Conservation (phyloP, 2,113 vertebrate genomes). For the Tyto alba region DNA sequence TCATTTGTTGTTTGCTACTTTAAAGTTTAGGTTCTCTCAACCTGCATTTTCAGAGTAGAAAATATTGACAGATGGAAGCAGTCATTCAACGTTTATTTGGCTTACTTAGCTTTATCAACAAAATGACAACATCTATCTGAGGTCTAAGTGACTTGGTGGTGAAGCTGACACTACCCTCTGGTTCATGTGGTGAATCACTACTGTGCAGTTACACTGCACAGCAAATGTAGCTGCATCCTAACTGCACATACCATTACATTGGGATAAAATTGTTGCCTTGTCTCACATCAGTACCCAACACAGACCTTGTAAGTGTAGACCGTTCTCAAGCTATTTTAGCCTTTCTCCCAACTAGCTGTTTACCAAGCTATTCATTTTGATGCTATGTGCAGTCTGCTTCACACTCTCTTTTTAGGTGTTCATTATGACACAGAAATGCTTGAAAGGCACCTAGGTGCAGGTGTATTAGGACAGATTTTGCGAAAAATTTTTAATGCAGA, state of each 20-base stretch:
- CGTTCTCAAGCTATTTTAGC: background rate
- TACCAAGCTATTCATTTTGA: background rate
- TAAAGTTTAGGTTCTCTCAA: background rate
- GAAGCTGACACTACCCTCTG: background rate
- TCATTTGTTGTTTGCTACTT: background rate
- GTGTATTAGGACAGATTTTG: background rate
- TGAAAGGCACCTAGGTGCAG: background rate
- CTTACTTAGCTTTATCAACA: background rate
- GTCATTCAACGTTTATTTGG: background rate
- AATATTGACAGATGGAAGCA: background rate
- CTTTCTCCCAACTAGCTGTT: background rate
- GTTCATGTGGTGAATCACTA: background rate
- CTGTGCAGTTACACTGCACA: background rate
- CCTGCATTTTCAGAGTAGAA: background rate
- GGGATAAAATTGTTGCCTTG: background rate
- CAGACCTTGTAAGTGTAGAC: background rate
- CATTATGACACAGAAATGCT: background rate
- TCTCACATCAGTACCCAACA: background rate
- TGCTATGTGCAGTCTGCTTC: background rate
- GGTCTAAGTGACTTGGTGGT: background rate
- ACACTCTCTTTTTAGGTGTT: background rate
- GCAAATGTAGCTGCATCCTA: background rate
- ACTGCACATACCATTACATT: fast-evolving
- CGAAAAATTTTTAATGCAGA: background rate
- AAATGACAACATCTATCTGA: background rate